phyloP scores from a whole-genome alignment of 1,140 invertebrate genomes.

The Chymomyza costata region DNA sequence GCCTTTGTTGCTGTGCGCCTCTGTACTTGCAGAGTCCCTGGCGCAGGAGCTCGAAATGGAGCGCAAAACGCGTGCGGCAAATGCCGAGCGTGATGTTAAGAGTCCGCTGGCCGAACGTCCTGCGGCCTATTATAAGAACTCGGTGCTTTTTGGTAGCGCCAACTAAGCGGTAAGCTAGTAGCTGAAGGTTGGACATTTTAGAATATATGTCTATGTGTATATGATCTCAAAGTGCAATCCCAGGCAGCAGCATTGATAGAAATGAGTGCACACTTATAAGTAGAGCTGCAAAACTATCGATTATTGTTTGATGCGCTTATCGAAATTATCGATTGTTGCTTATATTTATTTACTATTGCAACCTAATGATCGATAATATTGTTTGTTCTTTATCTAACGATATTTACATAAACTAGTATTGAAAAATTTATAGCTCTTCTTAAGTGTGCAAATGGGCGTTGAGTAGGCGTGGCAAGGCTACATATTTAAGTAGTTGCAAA shows the following conservation, averaged over 20 bases:
- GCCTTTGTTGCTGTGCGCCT: no score
- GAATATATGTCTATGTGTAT: constrained; percentile 15
- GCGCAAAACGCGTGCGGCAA: constrained; percentile 86
- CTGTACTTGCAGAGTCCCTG: constrained; percentile 82
- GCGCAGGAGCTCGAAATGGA: constrained; percentile 90
- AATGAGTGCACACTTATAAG: no score
- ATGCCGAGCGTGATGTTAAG: constrained; percentile 87
- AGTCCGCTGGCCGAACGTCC: constrained; percentile 86
- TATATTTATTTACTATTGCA: no score
- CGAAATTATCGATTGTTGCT: no score
- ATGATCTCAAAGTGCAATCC: constrained; percentile 75
- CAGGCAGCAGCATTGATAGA: constrained; percentile 29
- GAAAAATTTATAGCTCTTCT: no score
- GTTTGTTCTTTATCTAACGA: no score
- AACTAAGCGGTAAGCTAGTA: constrained; percentile 79
- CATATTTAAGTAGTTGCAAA: constrained; percentile 8
- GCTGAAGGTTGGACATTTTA: constrained; percentile 15
- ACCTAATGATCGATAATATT: no score
- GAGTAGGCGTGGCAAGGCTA: constrained; percentile 1
- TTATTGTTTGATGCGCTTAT: no score
- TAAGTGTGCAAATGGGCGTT: no score
- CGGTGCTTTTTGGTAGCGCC: constrained; percentile 88
- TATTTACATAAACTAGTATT: no score
- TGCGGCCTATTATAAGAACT: constrained; percentile 88
- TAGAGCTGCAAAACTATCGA: no score